Evolutionary conservation across 2,113 vertebrate genomes (phyloP).

Genomic region (Cacatua alba): DNA sequence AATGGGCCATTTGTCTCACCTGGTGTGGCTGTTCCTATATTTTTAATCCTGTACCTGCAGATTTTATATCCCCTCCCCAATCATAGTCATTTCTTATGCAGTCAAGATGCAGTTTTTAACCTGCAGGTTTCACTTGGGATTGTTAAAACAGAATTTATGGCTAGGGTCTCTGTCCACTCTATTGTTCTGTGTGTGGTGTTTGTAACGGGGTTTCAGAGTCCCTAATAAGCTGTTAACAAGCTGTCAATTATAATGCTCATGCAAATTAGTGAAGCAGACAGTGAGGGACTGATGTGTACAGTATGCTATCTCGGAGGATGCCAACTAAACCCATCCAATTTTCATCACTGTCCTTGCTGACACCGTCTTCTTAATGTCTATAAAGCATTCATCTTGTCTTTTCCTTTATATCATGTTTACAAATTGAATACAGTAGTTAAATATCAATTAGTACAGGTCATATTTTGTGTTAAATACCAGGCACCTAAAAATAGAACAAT

Average conservation of each 20-base stretch:
- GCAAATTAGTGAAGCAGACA: slow-evolving; percentile 68
- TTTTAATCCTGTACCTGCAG: background rate
- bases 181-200: slow-evolving; percentile 41
- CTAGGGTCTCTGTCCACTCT: slow-evolving; percentile 38
- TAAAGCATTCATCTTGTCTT: slow-evolving; percentile 23
- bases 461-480: slow-evolving; percentile 62
- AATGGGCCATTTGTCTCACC: background rate
- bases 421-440: slow-evolving; percentile 60
- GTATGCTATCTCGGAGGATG: slow-evolving; percentile 49
- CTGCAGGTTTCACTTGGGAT: background rate
- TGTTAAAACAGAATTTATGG: slow-evolving; percentile 26
- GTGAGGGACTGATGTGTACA: slow-evolving; percentile 74
- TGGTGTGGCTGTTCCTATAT: fast-evolving
- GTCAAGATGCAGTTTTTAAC: slow-evolving; percentile 4
- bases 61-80: background rate
- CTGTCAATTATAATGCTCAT: slow-evolving; percentile 75
- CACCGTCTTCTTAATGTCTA: background rate
- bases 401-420: slow-evolving; percentile 46
- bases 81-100: background rate
- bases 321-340: slow-evolving; percentile 47
- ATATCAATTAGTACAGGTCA: slow-evolving; percentile 65
- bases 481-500: slow-evolving; percentile 37
- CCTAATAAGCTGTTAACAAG: slow-evolving; percentile 80
- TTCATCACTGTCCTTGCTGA: slow-evolving; percentile 52
- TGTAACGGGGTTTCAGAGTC: slow-evolving; percentile 62